Evolutionary conservation across 1,140 invertebrate genomes (phyloP).

Genomic region (Drosophila seguyi): DNA sequence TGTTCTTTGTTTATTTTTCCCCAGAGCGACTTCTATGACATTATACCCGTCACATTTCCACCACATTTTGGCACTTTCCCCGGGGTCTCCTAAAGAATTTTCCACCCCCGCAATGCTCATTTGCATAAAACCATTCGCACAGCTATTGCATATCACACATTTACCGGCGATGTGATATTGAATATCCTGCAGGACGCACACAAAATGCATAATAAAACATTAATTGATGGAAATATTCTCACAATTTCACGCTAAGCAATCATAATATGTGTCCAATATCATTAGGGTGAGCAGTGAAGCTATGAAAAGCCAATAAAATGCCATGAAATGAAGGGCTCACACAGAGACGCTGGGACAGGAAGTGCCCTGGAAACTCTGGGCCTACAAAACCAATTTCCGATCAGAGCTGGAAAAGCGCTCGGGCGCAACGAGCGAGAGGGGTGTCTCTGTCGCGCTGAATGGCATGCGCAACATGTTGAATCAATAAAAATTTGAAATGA

Average conservation of each 20-base stretch:
- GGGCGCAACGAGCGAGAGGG: slow-evolving; percentile 45
- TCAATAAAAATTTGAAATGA: slow-evolving; percentile 78
- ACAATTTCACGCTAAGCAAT: slow-evolving; percentile 81
- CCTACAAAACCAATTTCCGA: slow-evolving; percentile 80
- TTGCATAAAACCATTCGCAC: slow-evolving; percentile 75
- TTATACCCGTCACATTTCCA: slow-evolving; percentile 9
- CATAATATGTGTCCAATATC: slow-evolving; percentile 42
- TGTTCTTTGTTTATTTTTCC: slow-evolving; percentile 2
- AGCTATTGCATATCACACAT: slow-evolving; percentile 65
- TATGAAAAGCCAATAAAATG: slow-evolving; percentile 50
- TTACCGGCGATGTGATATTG: slow-evolving; percentile 40
- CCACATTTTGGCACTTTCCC: slow-evolving; percentile 31
- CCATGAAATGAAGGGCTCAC: slow-evolving; percentile 3
- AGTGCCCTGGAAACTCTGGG: slow-evolving; percentile 50
- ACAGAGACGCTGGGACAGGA: slow-evolving; percentile 39
- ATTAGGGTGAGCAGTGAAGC: slow-evolving; percentile 73
- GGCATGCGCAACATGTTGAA: slow-evolving; percentile 79
- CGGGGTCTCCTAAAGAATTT: neutral
- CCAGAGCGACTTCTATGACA: neutral
- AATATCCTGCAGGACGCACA: slow-evolving; percentile 65
- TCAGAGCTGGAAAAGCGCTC: slow-evolving; percentile 53
- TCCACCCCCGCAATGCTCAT: slow-evolving; percentile 35
- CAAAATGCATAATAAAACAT: slow-evolving; percentile 66
- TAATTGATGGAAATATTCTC: slow-evolving; percentile 73
- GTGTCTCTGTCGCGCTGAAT: slow-evolving; percentile 12